Base-by-base conservation (phyloP, 2,888 invertebrate genomes). In the Lacanobia oleracea region DNA sequence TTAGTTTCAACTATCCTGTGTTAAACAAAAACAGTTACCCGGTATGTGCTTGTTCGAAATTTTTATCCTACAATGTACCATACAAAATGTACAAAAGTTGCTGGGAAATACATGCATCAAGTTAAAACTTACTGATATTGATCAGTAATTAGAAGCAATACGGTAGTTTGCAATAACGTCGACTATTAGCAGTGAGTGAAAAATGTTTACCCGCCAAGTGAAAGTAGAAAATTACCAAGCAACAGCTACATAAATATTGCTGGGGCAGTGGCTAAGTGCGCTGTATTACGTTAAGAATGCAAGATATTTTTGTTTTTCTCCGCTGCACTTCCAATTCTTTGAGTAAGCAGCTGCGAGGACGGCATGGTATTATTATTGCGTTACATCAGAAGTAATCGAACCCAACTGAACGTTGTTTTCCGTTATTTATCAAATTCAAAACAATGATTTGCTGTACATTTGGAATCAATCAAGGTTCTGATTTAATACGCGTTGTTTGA, bases 1-100 rank as follows among this genome's bases (percentile, higher is more conserved):
- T 90, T 45, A 81, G 88, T 69, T 91, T 91, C 51, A 90, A 90
- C 74, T 91, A 90, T 87, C 91, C 91, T 62, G 70, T 88, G 63
- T 79, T 83, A 61, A 84, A 90, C 63, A 87, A 91, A 75, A 84
- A 85, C 77, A 81, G 78, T 51, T 77, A 72, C 66, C 71, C 81
- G 92, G 93, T 93, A 87, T 77, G 90, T 87, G 12, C 45, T 65
- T 23, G 9, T 53, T 48, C 14, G 14, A 61, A 33, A 67, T 33
- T 37, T 50, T 18, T 6, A 9, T 18, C 9, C 14, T 75, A 9
- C n/a, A 27, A 9, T 45, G 7, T 63, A 54, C 33, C 33, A 9
- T 37, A 48, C 12, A 53, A 62, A 40, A 53, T 27, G 21, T 60
- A 56, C 1, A 18, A 50, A 48, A 73, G 53, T 67, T 33, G 75